These are phyloP conservation scores for Rhaphigaster nebulosa DNA, from an alignment of 2,888 invertebrate genomes.

Conservation along the genomic window DNA sequence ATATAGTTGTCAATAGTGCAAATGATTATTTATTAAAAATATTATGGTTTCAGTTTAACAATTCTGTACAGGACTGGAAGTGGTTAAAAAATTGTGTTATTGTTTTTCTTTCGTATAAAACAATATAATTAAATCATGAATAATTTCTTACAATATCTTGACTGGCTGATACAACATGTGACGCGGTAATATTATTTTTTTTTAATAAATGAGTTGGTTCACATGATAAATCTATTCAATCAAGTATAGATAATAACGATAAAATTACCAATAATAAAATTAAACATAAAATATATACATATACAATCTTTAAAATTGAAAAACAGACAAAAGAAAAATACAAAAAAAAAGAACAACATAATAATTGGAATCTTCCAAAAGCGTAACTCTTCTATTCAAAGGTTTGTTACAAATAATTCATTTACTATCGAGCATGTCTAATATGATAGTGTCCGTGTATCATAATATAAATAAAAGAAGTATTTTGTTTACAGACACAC, in stretches of 20 bases:
- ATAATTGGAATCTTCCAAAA: not conserved
- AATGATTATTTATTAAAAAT: not conserved
- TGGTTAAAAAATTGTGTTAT: not conserved
- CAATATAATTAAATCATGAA: not conserved
- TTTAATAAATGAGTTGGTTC: slow-evolving; percentile 15
- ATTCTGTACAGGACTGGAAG: not conserved
- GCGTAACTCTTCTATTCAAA: not conserved
- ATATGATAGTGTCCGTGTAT: not conserved
- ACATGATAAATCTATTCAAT: not conserved
- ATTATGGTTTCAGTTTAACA: not conserved
- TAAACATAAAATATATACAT: slow-evolving; percentile 35
- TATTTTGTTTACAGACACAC: not conserved
- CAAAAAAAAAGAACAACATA: not conserved
- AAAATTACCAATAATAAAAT: slow-evolving; percentile 23
- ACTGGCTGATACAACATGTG: slow-evolving; percentile 22
- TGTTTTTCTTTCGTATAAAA: not conserved
- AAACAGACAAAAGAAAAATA: not conserved
- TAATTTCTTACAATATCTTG: not conserved
- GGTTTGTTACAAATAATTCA: not conserved
- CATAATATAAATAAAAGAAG: not conserved
- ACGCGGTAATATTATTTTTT: not conserved
- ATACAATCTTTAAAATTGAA: slow-evolving; percentile 19
- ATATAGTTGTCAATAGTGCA: not conserved
- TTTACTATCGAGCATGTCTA: not conserved
- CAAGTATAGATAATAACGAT: slow-evolving; percentile 13